Percentiles rank a stretch among this genome's conserved stretches.
Conservation (phyloP, 2,797 vertebrate species). For the Zonotrichia albicollis region DNA sequence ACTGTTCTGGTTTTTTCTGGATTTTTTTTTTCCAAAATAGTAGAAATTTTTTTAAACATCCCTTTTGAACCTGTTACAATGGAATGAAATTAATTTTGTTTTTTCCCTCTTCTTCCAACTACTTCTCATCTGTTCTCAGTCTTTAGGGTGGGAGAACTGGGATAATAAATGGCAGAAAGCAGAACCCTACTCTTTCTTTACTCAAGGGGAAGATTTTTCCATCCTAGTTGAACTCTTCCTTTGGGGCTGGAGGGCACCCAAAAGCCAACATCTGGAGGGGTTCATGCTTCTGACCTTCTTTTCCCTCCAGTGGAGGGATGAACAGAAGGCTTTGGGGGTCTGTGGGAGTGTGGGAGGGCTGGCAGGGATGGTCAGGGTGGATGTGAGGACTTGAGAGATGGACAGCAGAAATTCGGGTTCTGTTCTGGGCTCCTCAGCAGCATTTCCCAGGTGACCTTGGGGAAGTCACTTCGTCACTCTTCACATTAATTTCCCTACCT, state of each 20-base stretch:
- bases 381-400: neutral
- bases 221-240: neutral
- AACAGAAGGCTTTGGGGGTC: neutral
- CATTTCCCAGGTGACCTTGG: neutral
- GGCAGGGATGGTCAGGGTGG: neutral
- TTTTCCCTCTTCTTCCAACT: neutral
- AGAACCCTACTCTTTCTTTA: neutral
- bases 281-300: neutral
- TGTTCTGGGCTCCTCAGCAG: neutral
- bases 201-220: neutral
- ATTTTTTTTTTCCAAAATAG: neutral
- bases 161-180: neutral
- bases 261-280: neutral
- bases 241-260: neutral
- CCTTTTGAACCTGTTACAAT: neutral
- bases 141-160: neutral
- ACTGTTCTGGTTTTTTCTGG: neutral
- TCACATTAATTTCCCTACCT: neutral
- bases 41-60: neutral
- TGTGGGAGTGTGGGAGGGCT: accelerated
- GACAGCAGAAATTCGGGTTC: neutral
- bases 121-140: neutral
- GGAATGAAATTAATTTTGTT: neutral
- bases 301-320: neutral
- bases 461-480: neutral